These are phyloP conservation scores for Crotophaga sulcirostris DNA, from an alignment of 2,113 vertebrate species.

Conservation along the genomic window DNA sequence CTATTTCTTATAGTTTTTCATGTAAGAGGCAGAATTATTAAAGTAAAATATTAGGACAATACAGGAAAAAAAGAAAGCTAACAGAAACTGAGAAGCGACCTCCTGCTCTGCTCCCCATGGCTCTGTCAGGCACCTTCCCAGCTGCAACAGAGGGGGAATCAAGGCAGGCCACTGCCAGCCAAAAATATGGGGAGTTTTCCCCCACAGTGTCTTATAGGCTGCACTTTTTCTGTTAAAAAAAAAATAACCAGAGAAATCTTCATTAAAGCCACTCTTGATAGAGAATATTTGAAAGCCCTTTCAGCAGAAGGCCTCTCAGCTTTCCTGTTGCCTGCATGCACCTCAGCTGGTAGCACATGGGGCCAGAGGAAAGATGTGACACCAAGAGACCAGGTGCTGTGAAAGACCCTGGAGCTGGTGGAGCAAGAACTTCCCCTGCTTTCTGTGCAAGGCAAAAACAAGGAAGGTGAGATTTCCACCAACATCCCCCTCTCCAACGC, in stretches of 20 bases:
- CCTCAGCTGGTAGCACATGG: neutral
- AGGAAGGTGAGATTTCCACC: neutral
- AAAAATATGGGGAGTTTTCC: neutral
- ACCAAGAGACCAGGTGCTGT: neutral
- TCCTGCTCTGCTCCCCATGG: neutral
- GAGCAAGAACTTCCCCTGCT: neutral
- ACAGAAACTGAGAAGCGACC: neutral
- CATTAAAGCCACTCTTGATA: neutral
- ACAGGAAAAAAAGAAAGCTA: neutral
- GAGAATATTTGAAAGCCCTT: neutral
- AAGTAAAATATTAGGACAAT: neutral
- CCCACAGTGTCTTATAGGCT: neutral
- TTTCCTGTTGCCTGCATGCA: neutral
- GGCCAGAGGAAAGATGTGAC: neutral
- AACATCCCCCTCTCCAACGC: rapidly evolving
- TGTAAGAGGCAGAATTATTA: neutral
- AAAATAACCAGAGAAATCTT: neutral
- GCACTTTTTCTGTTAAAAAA: neutral
- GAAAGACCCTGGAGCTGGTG: neutral
- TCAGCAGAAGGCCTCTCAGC: neutral
- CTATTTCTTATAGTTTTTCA: neutral
- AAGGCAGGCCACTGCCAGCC: neutral
- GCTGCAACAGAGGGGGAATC: too few relatives aligned
- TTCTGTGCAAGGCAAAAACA: neutral
- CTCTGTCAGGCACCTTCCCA: neutral